Base-by-base conservation (phyloP, 2,113 vertebrate species). In the Microtus pennsylvanicus region DNA sequence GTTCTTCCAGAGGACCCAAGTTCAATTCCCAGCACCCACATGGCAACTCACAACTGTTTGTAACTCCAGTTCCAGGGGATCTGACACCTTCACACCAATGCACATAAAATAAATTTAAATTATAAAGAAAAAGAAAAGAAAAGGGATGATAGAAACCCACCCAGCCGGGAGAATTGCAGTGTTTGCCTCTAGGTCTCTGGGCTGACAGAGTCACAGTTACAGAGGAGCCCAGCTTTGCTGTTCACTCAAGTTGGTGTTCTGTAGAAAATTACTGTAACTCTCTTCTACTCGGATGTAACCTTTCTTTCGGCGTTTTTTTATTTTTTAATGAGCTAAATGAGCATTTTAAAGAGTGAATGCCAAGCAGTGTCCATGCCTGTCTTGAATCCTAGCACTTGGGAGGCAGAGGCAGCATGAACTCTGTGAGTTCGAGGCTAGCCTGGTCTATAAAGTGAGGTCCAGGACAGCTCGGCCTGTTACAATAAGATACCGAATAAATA, bases 281-380 rank as follows among this genome's bases (percentile, higher is more conserved):
- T 35, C 70, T 72, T 72, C 33, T 72, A 33, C 45, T 5, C 9
- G 52, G 35, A 93, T 90, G 88, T 63, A 87, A n/a, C 19, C 58
- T 58, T 96, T 65, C 22, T 76, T 75, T 89, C 14, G 65, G 16
- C 94, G 1, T 1, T 58, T 87, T 87, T 45, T 30, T 26, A 69
- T 63, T 89, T 47, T 47, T 13, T 42, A 45, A 65, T 33, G 70
- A 67, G 65, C 69, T 26, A 93, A 82, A n/a, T 50, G 16, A 85
- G 58, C 74, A 47, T 94, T 93, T 87, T 67, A 19, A 47, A 55
- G 16, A 92, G n/a, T 93, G 93, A 42, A 47, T 95, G 17, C 10
- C 38, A 10, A 3, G 7, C 28, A 19, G 58, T 26, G 7, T 35
- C 21, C 17, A 19, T 33, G 17, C 33, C 4, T 21, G 35, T 35